Conservation (phyloP, 2,888 invertebrate species). For the Protophormia terraenovae region DNA sequence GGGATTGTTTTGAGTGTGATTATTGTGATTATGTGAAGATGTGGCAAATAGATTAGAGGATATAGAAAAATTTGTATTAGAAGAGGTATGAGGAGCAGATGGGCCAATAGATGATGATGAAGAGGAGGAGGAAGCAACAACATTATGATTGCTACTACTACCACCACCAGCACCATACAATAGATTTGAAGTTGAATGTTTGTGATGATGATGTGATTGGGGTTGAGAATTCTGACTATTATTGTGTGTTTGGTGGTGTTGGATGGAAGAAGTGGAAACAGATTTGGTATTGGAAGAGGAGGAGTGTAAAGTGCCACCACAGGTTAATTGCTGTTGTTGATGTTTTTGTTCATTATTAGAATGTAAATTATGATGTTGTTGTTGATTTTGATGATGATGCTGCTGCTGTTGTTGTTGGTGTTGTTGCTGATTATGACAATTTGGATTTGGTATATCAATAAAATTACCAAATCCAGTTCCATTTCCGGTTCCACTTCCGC, state of each 20-base stretch:
- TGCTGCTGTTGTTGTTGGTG: constrained; percentile 67
- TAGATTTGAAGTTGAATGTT: constrained; percentile 64
- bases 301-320: constrained; percentile 68
- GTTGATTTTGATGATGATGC: constrained; percentile 52
- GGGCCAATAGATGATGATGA: constrained; percentile 66
- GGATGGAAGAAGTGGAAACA: constrained; percentile 79
- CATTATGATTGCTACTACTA: constrained; percentile 51
- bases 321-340: constrained; percentile 66
- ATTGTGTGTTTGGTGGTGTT: constrained; percentile 72
- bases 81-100: constrained; percentile 66
- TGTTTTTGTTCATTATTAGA: constrained; percentile 59
- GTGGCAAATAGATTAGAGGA: constrained; percentile 65
- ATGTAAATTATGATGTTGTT: constrained; percentile 60
- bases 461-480: constrained; percentile 73
- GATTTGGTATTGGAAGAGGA: constrained; percentile 78
- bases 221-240: constrained; percentile 60
- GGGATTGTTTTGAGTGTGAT: constrained; percentile 58
- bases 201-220: constrained; percentile 60
- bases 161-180: constrained; percentile 60
- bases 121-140: constrained; percentile 69
- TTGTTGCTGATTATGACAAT: constrained; percentile 67
- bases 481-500: constrained; percentile 75
- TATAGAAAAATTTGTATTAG: constrained; percentile 70
- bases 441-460: constrained; percentile 56
- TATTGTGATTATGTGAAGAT: constrained; percentile 59